Evolutionary conservation across 2,113 vertebrate species (phyloP).

Genomic region (Phaethon lepturus): DNA sequence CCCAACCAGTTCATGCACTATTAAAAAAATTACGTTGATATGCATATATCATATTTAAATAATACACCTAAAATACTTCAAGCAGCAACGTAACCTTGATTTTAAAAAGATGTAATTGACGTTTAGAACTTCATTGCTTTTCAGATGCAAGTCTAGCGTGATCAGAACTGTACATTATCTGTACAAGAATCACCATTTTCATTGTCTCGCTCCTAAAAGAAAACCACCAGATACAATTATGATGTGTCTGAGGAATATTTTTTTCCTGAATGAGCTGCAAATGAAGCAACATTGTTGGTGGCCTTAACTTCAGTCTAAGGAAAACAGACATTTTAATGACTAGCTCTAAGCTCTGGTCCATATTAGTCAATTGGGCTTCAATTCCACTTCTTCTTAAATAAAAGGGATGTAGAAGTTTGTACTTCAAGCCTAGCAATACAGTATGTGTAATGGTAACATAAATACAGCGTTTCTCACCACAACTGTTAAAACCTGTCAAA

Average conservation of each 20-base stretch:
- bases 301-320: not conserved
- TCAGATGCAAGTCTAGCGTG: not conserved
- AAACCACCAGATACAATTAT: not conserved
- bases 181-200: not conserved
- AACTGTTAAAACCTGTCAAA: not conserved
- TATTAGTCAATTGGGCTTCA: not conserved
- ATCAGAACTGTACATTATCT: not conserved
- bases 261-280: not conserved
- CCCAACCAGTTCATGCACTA: not conserved
- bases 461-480: accelerated
- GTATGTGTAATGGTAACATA: not conserved
- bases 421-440: not conserved
- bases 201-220: not conserved
- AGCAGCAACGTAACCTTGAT: not conserved
- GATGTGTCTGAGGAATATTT: not conserved
- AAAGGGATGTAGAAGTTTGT: not conserved
- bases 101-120: not conserved
- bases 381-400: not conserved
- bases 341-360: not conserved
- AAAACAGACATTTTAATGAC: not conserved
- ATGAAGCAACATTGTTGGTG: not conserved
- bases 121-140: not conserved
- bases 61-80: not conserved
- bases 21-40: not conserved
- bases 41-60: not conserved